Evolutionary conservation across 2,797 vertebrate genomes (phyloP), one percentile per base, ranked within the genome.

Genomic region (Enteromius afrohamiltoni): DNA sequence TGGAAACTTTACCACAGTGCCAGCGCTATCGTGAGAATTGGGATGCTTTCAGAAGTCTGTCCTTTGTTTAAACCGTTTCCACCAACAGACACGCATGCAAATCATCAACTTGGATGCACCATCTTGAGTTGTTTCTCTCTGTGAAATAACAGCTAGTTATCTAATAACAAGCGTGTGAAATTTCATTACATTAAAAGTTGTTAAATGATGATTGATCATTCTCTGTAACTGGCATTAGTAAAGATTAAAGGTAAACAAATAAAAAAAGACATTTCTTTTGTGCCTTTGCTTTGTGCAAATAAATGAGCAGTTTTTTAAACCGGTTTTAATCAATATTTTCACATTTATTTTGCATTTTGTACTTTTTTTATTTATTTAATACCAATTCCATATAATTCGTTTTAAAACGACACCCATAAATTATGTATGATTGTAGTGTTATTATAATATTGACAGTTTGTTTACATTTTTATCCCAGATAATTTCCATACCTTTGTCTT

Each of bases 1-100:
- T 70, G 73, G 79, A 55, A 73, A 74, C 51, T 60, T 45, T 40
- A 4, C 6, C 10, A 14, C 11, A 58, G 67, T 80, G 67, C 67
- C 79, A 80, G 37, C 10, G 21, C 23, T 58, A 16, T 55, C 16
- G 8, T 42, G 8, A 29, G 8, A 16, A 55, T 45, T 51, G 17
- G n/a, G 7, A 65, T 42, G 47, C 11, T 34, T 79, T 29, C 45
- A 51, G 21, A 67, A 53, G 47, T 14, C 62, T 67, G 45, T 31
- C 2, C 6, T 71, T 16, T 60, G 37, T 71, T 71, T 60, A 9
- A 68, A 29, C 23, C 0, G 10, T 45, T 26, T n/a, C 47, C 14
- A 26, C 37, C 76, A 77, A 47, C 55, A 45, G 55, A 62, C 23
- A 29, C 17, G 4, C n/a, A 60, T 42, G 26, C 9, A 31, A 19